Conservation (phyloP, 2,888 invertebrate genomes). For the Orchesellides sinensis region DNA sequence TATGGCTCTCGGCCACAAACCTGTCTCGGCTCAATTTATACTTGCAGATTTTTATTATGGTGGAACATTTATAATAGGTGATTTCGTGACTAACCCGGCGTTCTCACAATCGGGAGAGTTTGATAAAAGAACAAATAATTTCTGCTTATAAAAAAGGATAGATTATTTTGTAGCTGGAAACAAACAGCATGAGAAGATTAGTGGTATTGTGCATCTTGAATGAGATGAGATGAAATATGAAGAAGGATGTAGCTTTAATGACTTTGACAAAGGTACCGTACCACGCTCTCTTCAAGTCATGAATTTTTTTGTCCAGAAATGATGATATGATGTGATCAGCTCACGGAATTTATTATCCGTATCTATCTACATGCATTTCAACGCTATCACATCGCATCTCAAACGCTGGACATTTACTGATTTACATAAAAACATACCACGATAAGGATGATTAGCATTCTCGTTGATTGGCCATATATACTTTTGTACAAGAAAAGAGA, state of each 20-base stretch:
- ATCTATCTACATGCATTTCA: no score
- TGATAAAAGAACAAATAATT: background rate
- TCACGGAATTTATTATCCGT: no score
- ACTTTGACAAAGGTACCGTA: background rate
- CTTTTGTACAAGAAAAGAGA: background rate
- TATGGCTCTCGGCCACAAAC: conserved; percentile 24
- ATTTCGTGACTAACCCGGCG: conserved; percentile 30
- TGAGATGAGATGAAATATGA: conserved; percentile 1
- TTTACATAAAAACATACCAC: background rate
- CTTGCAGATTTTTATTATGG: background rate
- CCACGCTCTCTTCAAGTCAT: background rate
- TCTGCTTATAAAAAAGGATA: background rate
- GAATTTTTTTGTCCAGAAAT: background rate
- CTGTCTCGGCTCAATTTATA: background rate
- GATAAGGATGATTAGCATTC: no score
- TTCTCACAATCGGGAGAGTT: background rate
- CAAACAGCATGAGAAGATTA: background rate
- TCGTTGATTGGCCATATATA: background rate
- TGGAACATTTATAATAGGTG: conserved; percentile 15
- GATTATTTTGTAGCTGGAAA: background rate
- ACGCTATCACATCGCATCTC: no score
- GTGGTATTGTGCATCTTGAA: no score
- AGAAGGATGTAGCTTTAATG: conserved; percentile 28
- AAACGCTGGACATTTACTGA: background rate
- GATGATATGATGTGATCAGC: background rate